These are phyloP conservation scores for Lepus americanus DNA, from an alignment of 2,113 vertebrate species.

Conservation along the genomic window DNA sequence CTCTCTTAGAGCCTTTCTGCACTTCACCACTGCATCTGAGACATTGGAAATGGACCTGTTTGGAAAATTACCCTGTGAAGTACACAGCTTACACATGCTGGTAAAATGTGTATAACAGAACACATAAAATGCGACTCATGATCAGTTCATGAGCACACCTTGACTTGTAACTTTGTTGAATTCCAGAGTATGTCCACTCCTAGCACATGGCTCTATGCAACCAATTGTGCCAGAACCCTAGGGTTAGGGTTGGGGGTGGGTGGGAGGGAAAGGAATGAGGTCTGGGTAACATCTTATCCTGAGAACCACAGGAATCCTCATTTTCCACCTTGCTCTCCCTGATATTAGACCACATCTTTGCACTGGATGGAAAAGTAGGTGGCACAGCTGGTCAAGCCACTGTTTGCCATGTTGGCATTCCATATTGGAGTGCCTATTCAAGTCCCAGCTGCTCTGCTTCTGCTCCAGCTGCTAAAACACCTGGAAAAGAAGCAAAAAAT, in stretches of 20 bases:
- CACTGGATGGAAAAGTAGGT: background rate
- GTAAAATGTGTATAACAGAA: background rate
- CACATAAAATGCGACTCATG: background rate
- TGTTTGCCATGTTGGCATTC: too few species aligned
- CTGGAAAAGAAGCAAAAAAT: too few species aligned
- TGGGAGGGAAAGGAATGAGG: background rate
- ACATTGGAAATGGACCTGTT: background rate
- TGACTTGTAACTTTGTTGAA: background rate
- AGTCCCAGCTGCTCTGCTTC: too few species aligned
- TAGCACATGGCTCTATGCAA: background rate
- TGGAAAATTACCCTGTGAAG: background rate
- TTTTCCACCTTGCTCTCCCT: background rate
- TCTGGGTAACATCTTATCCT: background rate
- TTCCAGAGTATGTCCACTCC: background rate
- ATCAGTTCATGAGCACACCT: constrained; percentile 25
- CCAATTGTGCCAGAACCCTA: too few species aligned
- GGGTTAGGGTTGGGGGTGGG: background rate
- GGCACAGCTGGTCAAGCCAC: too few species aligned
- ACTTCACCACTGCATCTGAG: background rate
- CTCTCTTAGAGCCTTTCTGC: background rate
- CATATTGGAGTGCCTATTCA: too few species aligned
- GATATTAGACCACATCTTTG: background rate
- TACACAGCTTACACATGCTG: background rate
- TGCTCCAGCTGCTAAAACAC: too few species aligned
- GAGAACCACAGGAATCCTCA: background rate